Evolutionary conservation across 2,113 vertebrate genomes (phyloP), one percentile per base, ranked within the genome.

Genomic region (Rhegmatorhina hoffmannsi): DNA sequence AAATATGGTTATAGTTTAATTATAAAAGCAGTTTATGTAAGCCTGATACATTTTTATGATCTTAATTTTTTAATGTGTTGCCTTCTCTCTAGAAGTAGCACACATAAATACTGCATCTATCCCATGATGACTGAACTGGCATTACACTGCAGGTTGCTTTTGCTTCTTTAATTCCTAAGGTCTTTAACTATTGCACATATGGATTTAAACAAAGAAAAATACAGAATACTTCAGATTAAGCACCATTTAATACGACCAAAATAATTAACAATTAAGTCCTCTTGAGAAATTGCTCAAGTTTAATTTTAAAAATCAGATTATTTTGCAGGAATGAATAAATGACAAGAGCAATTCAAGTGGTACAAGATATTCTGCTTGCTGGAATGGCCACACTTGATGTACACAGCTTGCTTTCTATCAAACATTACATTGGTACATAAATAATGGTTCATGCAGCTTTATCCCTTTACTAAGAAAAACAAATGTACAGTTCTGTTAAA

Each of bases 371-470:
- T 92, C 64, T 85, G 78, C 90, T 97, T 0, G 2, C 91, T 90
- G 88, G 95, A 97, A 95, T 14, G 49, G 56, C 70, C 83, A 84
- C 50, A 77, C 60, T 96, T 97, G 96, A 96, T 97, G 97, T 97
- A 94, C 91, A 97, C 12, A 77, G 56, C 47, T 73, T 75, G 20
- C 76, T 85, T 96, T 93, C 59, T 90, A 72, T 81, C 69, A 87
- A 90, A 93, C 69, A 84, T 94, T 89, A 81, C 74, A 95, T 11
- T 95, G 81, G 89, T 60, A 89, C 12, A 31, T 50, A 93, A 96
- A 95, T 77, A 93, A 40, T 29, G 28, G 69, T 34, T 81, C 97
- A 97, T 97, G 95, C 96, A 95, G 58, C 63, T 84, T 67, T 66
- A 93, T 92, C 92, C 92, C 84, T 84, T 93, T 84, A 62, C 84